Evolutionary conservation across 1,140 invertebrate genomes (phyloP), one percentile per base, ranked within the genome.

Genomic region (Lanistes nyassanus): DNA sequence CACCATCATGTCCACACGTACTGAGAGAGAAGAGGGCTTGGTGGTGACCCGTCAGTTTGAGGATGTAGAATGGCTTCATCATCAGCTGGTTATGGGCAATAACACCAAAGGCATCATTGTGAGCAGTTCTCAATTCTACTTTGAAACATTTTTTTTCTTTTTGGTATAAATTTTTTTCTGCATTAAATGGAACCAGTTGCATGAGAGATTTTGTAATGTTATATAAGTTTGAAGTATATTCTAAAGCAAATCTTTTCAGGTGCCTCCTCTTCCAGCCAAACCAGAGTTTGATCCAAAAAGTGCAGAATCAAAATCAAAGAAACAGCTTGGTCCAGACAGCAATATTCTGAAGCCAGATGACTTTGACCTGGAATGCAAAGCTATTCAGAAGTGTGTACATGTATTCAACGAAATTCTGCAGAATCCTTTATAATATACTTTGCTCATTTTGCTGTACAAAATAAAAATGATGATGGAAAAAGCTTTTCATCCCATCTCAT

Each of bases 21-120:
- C 79, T 23, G 73, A 74, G 36, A 29, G 64, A 37, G 79, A 79
- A 55, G 77, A 55, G 11, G 64, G 60, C 26, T 51, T 69, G 69
- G 69, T 82, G 36, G 80, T 91, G 56, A 78, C 84, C 69, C 81
- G 90, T 39, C 78, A 87, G 58, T 90, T 87, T 84, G 90, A 90
- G 79, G 90, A 91, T 80, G 83, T 91, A 77, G 89, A 90, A 78
- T 90, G 89, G 86, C 79, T 91, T 21, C 87, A 90, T 55, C 90
- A 91, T 76, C 88, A 86, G 78, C 75, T 91, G 31, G 74, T 85
- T 16, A 87, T 88, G 39, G 79, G 83, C n/a, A 86, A 87, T 67
- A 79, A 86, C 47, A 83, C 84, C 23, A 81, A 82, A 66, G 90
- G 90, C 37, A 68, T 90, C 47, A 90, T 91, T 77, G 87, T 89